Evolutionary conservation across 64 coral and sea anemone species (phyloP).

Genomic region (Hydrozoanthus tunicans): DNA sequence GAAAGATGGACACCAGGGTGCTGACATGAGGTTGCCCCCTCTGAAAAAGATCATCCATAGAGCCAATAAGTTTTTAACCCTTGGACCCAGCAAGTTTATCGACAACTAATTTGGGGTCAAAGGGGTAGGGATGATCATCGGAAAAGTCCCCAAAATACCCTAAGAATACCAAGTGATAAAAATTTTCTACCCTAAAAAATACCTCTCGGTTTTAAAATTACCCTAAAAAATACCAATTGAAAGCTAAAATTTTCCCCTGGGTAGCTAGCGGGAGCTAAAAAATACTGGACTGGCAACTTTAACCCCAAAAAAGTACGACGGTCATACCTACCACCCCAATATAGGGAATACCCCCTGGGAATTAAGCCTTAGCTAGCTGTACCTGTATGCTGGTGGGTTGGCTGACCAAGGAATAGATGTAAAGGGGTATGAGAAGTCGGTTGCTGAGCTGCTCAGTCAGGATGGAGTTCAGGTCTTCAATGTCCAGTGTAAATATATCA

Average conservation of each 20-base stretch:
- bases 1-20: constrained; percentile 70
- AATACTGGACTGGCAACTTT: too few species aligned
- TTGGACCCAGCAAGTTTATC: not conserved
- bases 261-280: not conserved
- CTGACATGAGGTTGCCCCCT: constrained; percentile 55
- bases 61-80: not conserved
- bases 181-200: too few species aligned
- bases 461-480: constrained; percentile 84
- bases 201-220: too few species aligned
- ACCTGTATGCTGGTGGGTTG: constrained; percentile 57
- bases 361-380: not conserved
- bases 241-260: too few species aligned
- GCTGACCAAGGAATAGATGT: constrained; percentile 91
- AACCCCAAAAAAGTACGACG: too few species aligned
- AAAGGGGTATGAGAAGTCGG: constrained; percentile 86
- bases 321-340: too few species aligned
- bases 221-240: too few species aligned
- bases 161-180: too few species aligned
- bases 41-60: not conserved
- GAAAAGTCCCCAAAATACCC: too few species aligned
- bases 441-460: constrained; percentile 92
- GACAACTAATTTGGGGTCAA: not conserved
- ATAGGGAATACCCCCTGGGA: too few species aligned
- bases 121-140: too few species aligned
- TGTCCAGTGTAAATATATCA: constrained; percentile 88